Percentiles rank a stretch among this genome's conserved stretches.
These are phyloP conservation scores for Psittacus erithacus DNA, from an alignment of 2,113 vertebrate genomes.

Conservation along the genomic window DNA sequence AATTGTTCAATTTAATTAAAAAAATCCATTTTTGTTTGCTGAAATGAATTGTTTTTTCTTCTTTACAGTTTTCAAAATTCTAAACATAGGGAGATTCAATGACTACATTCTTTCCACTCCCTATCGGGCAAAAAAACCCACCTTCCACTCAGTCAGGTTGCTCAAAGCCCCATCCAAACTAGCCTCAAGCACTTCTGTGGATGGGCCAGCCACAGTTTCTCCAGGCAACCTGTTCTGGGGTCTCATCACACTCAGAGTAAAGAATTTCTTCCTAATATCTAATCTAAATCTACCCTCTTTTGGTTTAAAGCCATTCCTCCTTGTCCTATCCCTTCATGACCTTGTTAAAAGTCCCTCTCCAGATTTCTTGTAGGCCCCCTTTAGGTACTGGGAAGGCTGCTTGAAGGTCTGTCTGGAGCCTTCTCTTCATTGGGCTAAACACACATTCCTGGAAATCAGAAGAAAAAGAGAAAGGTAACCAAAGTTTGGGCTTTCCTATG, in stretches of 20 bases:
- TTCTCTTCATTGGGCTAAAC: not conserved
- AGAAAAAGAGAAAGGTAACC: not conserved
- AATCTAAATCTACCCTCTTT: not conserved
- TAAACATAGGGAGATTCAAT: not conserved
- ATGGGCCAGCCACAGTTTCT: not conserved
- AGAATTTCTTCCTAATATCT: not conserved
- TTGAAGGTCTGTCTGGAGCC: not conserved
- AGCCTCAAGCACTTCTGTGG: not conserved
- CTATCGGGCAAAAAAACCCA: not conserved
- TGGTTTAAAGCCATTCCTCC: not conserved
- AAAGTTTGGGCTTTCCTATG: not conserved
- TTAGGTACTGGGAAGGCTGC: not conserved
- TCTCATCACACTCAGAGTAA: not conserved
- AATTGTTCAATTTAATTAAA: not conserved
- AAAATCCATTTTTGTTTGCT: not conserved
- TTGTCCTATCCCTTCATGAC: not conserved
- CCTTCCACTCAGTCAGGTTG: not conserved
- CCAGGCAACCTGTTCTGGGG: not conserved
- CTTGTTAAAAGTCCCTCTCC: not conserved
- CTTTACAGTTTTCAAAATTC: not conserved
- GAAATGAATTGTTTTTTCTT: not conserved
- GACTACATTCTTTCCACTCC: not conserved
- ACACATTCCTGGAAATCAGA: not conserved
- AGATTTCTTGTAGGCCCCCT: not conserved
- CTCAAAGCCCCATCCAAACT: not conserved